phyloP scores from a whole-genome alignment of 2,113 vertebrate genomes.

The Columba janthina region DNA sequence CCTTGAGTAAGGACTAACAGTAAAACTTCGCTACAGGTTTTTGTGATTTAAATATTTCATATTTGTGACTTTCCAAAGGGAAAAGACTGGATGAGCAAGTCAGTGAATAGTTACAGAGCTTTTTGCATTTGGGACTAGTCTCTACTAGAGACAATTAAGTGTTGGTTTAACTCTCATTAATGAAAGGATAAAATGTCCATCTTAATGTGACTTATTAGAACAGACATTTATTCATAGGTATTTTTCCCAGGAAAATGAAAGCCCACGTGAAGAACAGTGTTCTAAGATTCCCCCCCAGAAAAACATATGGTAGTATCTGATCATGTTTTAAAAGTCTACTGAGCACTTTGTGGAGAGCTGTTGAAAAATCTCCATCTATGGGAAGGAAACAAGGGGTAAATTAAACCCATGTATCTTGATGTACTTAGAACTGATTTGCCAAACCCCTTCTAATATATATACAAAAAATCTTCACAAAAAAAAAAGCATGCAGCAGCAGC shows the following conservation, averaged over 20 bases:
- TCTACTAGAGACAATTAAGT: background rate
- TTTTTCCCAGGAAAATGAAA: background rate
- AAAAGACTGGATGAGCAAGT: background rate
- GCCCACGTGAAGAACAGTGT: background rate
- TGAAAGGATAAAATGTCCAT: background rate
- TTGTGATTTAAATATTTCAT: background rate
- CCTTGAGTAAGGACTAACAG: background rate
- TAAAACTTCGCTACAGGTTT: background rate
- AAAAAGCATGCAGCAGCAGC: background rate
- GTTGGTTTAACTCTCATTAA: background rate
- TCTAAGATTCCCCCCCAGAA: background rate
- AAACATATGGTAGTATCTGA: background rate
- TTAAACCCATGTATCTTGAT: background rate
- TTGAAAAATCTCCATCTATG: background rate
- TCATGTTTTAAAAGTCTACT: background rate
- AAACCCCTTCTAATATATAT: background rate
- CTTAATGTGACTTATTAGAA: background rate
- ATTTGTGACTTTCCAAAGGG: background rate
- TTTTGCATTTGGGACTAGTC: background rate
- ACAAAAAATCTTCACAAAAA: background rate
- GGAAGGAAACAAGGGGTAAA: background rate
- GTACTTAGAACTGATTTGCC: background rate
- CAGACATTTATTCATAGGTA: background rate
- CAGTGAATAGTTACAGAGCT: background rate
- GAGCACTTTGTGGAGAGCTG: background rate